Percentiles rank a stretch among this genome's conserved stretches.
Evolutionary conservation across 2,113 vertebrate species (phyloP).

Genomic region (Microtus ochrogaster): DNA sequence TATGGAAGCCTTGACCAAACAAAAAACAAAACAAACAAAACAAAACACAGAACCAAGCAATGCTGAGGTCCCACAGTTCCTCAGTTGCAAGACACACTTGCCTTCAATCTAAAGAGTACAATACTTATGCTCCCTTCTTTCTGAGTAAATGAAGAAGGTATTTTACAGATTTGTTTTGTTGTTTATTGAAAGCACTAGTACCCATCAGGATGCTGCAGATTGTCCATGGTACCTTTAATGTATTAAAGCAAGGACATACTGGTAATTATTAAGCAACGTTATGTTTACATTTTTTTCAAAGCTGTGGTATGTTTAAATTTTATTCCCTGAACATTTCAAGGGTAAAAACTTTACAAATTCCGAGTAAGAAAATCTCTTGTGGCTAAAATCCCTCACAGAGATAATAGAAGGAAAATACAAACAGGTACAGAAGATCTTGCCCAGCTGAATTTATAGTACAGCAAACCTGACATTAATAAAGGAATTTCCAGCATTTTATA

Average conservation of each 20-base stretch:
- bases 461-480: neutral
- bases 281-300: constrained; percentile 18
- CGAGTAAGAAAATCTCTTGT: neutral
- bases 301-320: neutral
- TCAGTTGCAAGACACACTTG: neutral
- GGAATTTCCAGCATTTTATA: neutral
- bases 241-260: neutral
- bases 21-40: neutral
- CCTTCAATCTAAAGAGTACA: neutral
- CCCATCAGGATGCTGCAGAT: neutral
- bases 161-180: neutral
- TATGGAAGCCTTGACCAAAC: neutral
- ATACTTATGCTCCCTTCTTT: neutral
- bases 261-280: neutral
- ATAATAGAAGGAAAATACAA: neutral
- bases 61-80: neutral
- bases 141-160: neutral
- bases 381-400: neutral
- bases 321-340: neutral
- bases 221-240: too few relatives aligned
- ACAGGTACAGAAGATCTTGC: neutral
- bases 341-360: neutral
- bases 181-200: neutral
- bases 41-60: neutral
- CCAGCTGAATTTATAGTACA: neutral